These are phyloP conservation scores for Notoglanidium macrostoma DNA, from an alignment of 2,797 vertebrate species.

Conservation along the genomic window DNA sequence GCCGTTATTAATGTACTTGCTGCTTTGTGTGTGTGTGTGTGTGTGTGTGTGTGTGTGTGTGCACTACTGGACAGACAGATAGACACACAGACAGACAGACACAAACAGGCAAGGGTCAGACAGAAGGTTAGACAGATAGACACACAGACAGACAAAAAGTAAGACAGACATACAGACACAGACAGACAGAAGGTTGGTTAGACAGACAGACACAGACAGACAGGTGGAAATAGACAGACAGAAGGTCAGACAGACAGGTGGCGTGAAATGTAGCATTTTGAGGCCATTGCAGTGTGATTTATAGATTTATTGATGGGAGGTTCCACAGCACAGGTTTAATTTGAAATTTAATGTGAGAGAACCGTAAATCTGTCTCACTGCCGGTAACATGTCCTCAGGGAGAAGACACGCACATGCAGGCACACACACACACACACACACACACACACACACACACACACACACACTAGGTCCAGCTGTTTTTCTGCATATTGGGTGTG, in stretches of 20 bases:
- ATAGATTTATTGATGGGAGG: background rate
- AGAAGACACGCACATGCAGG: conserved; percentile 47
- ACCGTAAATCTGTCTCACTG: conserved; percentile 11
- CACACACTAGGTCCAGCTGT: conserved; percentile 42
- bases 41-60: too few relatives aligned
- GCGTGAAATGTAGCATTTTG: background rate
- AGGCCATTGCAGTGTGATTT: conserved; percentile 6
- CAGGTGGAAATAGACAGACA: background rate
- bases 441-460: background rate
- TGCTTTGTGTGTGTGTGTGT: too few relatives aligned
- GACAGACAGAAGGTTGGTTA: background rate
- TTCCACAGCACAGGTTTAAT: conserved; percentile 6
- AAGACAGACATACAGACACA: background rate
- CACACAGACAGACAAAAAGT: background rate
- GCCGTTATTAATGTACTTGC: too few relatives aligned
- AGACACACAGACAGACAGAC: background rate
- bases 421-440: background rate
- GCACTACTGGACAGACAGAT: background rate
- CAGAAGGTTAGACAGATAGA: background rate
- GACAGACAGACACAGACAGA: background rate
- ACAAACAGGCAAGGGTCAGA: background rate
- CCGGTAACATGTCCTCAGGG: background rate
- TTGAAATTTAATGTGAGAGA: conserved; percentile 1
- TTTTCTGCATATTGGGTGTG: background rate
- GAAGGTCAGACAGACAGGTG: conserved; percentile 14